Conservation (phyloP, 1,140 invertebrate species). For the Calephelis nemesis region DNA sequence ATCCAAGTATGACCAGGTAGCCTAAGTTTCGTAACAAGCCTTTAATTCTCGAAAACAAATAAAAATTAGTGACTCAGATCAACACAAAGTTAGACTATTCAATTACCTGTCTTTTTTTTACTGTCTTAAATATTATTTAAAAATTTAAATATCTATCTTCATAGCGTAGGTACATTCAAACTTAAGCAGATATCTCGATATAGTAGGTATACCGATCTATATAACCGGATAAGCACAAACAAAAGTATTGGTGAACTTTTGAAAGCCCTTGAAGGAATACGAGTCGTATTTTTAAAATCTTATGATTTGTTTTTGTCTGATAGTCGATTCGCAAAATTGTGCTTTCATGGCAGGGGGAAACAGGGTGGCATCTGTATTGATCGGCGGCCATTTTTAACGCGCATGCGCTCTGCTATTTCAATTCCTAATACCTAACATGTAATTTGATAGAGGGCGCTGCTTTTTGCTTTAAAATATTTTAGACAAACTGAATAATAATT, state of each 20-base stretch:
- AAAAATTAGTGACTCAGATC: too few relatives aligned
- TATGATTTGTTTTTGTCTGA: conserved; percentile 28
- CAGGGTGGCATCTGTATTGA: conserved; percentile 64
- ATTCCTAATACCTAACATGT: neutral
- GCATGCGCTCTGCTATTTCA: conserved; percentile 47
- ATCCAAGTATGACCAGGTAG: too few relatives aligned
- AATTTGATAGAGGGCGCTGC: conserved; percentile 58
- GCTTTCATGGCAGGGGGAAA: conserved; percentile 40
- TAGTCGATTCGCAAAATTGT: conserved; percentile 7
- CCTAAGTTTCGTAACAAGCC: too few relatives aligned
- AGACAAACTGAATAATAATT: neutral
- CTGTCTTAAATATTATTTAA: too few relatives aligned
- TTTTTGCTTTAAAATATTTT: conserved; percentile 26
- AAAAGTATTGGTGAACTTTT: conserved; percentile 23
- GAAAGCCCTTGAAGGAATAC: conserved; percentile 13
- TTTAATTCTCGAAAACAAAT: too few relatives aligned
- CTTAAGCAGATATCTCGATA: neutral
- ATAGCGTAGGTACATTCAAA: neutral
- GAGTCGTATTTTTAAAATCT: neutral
- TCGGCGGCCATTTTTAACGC: conserved; percentile 68
- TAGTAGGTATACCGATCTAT: conserved; percentile 14
- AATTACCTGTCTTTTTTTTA: too few relatives aligned
- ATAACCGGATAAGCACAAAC: conserved; percentile 17
- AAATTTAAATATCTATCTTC: too few relatives aligned
- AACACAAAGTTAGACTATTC: too few relatives aligned